Percentiles rank a stretch among this genome's conserved stretches.
These are phyloP conservation scores for Erithacus rubecula DNA, from an alignment of 2,797 vertebrate genomes.

Conservation along the genomic window DNA sequence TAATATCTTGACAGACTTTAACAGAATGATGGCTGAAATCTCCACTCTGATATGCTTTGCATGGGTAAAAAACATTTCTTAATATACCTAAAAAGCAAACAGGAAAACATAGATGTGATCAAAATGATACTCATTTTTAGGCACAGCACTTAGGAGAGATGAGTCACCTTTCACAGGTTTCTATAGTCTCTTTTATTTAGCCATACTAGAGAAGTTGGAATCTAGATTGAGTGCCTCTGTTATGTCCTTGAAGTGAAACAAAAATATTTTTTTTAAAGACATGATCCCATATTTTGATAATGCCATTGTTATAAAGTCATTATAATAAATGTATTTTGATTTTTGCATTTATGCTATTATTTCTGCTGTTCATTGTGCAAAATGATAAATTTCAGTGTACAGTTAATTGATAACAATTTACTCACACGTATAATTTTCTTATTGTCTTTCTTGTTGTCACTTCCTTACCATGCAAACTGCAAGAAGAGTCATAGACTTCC, in stretches of 20 bases:
- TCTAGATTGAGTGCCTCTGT: not conserved
- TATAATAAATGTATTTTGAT: not conserved
- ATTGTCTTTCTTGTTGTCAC: not conserved
- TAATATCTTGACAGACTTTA: not conserved
- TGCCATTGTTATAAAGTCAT: not conserved
- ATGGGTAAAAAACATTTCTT: not conserved
- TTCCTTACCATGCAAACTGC: not conserved
- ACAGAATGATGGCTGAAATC: not conserved
- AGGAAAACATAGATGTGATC: not conserved
- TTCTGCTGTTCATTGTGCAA: not conserved
- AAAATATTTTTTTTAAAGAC: too few species aligned
- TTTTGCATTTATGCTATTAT: not conserved
- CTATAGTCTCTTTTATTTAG: not conserved
- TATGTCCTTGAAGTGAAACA: not conserved
- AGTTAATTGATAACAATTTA: not conserved
- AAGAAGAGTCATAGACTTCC: not conserved
- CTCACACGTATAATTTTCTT: not conserved
- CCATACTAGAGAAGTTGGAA: not conserved
- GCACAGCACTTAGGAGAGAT: not conserved
- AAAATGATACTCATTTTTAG: not conserved
- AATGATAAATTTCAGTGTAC: not conserved
- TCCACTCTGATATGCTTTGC: not conserved
- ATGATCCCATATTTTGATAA: not conserved
- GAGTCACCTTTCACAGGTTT: not conserved
- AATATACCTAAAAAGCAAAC: not conserved